Base-by-base conservation (phyloP, 64 coral and sea anemone genomes). In the Pachyseris speciosa region DNA sequence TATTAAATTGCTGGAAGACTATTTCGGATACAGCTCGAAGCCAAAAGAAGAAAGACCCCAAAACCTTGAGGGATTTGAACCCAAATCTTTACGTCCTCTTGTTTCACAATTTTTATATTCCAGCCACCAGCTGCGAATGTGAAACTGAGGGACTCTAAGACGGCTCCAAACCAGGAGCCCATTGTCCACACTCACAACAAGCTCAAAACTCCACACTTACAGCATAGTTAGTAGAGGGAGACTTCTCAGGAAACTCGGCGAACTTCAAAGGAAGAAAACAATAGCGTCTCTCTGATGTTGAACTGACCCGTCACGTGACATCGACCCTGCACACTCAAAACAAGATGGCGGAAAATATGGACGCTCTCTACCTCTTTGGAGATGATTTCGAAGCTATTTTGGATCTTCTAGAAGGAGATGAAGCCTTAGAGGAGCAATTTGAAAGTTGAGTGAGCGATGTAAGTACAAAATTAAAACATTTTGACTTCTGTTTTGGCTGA, bases 201-300 rank as follows among this genome's bases (percentile, higher is more conserved):
- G n/a, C n/a, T n/a, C n/a, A n/a, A n/a, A n/a, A n/a, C n/a, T n/a
- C n/a, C n/a, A n/a, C n/a, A n/a, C n/a, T n/a, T n/a, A n/a, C n/a
- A n/a, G n/a, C 83, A 86, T 87, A 87, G 85, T 87, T 87, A 74
- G 66, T 74, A 51, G 49, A 87, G 85, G 85, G n/a, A 43, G 85
- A 88, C 52, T 87, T 65, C 43, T 87, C 72, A 73, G 44, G 84
- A 88, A 88, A 74, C 50, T 37, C 68, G 48, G 52, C 32, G 31
- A 53, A 73, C 22, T 42, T 66, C 86, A 88, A 76, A 88, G 86
- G 86, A 76, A n/a, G 36, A 88, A 65, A 88, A 72, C 60, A 89
- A 64, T 17, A 64, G 75, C 75, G 55, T n/a, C 72, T 72, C 65
- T 47, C 58, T 37, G 73, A 89, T 69, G 87, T 89, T 89, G 74